Conservation (phyloP, 2,113 vertebrate genomes). For the Cololabis saira region DNA sequence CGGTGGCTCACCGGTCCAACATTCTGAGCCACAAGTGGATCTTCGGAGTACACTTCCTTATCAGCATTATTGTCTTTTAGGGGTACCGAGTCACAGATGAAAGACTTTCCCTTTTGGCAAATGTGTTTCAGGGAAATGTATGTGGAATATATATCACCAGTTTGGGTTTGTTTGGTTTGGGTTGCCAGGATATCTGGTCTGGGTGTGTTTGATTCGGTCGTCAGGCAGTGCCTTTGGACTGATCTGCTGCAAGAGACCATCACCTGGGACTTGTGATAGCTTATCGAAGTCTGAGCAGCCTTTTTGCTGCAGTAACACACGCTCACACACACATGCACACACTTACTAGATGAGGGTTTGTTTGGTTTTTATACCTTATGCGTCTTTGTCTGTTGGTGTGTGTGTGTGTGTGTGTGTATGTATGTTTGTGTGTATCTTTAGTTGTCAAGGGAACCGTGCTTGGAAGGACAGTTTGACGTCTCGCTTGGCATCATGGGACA, state of each 20-base stretch:
- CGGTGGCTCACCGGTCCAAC: conserved; percentile 16
- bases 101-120: conserved; percentile 14
- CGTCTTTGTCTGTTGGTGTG: conserved; percentile 36
- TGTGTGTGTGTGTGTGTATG: conserved; percentile 4
- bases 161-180: conserved; percentile 71
- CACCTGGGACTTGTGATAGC: conserved; percentile 99
- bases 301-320: conserved; percentile 80
- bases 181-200: conserved; percentile 75
- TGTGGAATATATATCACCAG: conserved; percentile 50
- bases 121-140: conserved; percentile 50
- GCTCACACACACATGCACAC: conserved; percentile 23
- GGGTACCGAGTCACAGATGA: conserved; percentile 31
- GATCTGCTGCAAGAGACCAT: conserved; percentile 91
- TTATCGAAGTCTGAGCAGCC: conserved; percentile 99
- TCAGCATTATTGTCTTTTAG: conserved; percentile 40
- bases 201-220: conserved; percentile 82
- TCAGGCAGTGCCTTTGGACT: conserved; percentile 89
- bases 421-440: conserved; percentile 27
- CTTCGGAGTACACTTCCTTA: conserved; percentile 50
- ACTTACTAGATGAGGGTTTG: conserved; percentile 42
- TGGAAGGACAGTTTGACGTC: conserved; percentile 98
- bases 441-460: conserved; percentile 90
- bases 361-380: conserved; percentile 23
- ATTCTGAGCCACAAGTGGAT: neutral
- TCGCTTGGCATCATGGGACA: conserved; percentile 96